Conservation (phyloP, 2,888 invertebrate genomes). For the Boloria selene region DNA sequence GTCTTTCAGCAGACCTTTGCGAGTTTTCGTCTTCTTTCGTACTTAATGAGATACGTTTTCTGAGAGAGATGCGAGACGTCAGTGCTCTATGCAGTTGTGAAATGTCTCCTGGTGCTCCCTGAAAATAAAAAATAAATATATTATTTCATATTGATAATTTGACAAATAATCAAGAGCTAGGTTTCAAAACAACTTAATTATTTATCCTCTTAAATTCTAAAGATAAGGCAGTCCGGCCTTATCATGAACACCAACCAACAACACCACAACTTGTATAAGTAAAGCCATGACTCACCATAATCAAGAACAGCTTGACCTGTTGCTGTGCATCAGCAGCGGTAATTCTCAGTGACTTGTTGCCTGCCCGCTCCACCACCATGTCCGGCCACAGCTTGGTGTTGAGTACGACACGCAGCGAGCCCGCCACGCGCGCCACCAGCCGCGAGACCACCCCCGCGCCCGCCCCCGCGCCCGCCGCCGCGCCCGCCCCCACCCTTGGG, state of each 20-base stretch:
- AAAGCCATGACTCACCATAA: conserved; percentile 85
- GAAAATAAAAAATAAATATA: conserved; percentile 45
- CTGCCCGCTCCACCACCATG: conserved; percentile 94
- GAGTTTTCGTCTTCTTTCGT: conserved; percentile 57
- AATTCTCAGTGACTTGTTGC: conserved; percentile 92
- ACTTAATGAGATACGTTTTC: conserved; percentile 52
- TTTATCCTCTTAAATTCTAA: too few relatives aligned
- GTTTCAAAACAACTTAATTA: too few relatives aligned
- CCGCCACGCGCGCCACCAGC: conserved; percentile 93
- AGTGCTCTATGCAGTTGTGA: conserved; percentile 64
- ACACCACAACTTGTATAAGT: not conserved
- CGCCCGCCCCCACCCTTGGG: conserved; percentile 84
- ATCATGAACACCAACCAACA: too few relatives aligned
- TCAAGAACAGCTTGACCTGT: conserved; percentile 92
- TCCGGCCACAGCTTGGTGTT: conserved; percentile 97
- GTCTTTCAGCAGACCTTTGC: conserved; percentile 63
- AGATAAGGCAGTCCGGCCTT: too few relatives aligned
- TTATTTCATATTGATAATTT: too few relatives aligned
- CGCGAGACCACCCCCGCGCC: conserved; percentile 91
- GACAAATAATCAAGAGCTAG: too few relatives aligned
- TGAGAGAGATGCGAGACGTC: conserved; percentile 59
- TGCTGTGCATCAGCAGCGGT: conserved; percentile 93
- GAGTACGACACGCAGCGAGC: conserved; percentile 93
- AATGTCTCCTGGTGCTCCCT: conserved; percentile 73
- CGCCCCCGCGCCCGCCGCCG: conserved; percentile 93